Percentiles rank a stretch among this genome's conserved stretches.
phyloP scores from a whole-genome alignment of 1,140 invertebrate genomes.

The Solenopsis invicta region DNA sequence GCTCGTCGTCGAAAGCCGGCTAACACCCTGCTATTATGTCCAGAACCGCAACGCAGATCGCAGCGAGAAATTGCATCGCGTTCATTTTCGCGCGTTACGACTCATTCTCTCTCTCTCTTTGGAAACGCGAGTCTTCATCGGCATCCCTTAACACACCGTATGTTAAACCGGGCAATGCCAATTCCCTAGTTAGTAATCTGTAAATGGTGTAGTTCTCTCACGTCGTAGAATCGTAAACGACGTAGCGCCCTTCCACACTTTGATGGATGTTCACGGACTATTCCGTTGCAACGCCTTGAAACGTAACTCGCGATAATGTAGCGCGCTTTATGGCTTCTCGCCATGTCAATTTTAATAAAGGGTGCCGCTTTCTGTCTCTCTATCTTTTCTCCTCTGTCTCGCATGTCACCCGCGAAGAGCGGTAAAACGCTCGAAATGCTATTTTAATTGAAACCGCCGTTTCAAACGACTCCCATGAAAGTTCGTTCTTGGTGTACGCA shows the following conservation, averaged over 20 bases:
- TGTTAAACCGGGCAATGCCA: conserved; percentile 2
- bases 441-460: conserved; percentile 55
- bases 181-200: conserved; percentile 46
- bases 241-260: not conserved
- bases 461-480: conserved; percentile 52
- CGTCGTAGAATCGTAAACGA: conserved; percentile 29
- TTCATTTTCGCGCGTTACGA: not conserved
- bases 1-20: not conserved
- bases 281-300: not conserved
- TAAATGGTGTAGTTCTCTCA: conserved; percentile 20
- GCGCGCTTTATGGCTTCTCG: conserved; percentile 6
- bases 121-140: conserved; percentile 18
- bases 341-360: conserved; percentile 52
- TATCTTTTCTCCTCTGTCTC: not conserved
- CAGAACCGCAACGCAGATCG: not conserved
- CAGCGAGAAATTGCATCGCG: conserved; percentile 43
- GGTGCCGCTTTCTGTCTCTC: not conserved
- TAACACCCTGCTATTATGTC: not conserved
- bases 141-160: not conserved
- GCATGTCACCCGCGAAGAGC: not conserved
- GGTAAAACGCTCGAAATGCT: conserved; percentile 40
- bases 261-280: conserved; percentile 13
- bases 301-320: not conserved
- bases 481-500: not conserved
- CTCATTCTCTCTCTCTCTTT: not conserved